Base-by-base conservation (phyloP, 2,888 invertebrate species). In the Meiosimyza decipiens region DNA sequence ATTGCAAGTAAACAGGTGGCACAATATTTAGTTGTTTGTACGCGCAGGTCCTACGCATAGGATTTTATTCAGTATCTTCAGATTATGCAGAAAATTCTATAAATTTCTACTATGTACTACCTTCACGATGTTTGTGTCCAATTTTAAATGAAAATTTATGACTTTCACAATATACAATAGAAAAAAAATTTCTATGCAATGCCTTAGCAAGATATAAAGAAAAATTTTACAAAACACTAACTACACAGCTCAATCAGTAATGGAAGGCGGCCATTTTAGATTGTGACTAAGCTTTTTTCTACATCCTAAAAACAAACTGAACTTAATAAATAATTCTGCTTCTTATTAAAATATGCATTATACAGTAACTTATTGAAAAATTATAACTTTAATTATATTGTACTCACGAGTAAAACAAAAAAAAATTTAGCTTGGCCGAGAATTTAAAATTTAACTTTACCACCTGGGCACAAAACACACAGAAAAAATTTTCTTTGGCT, bases 401-500 rank as follows among this genome's bases (percentile, higher is more conserved):
- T 85, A 85, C 85, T 85, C 83, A 85, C 85, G 83, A 81, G 85
- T 85, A 85, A 85, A 85, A 85, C 86, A 85, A 85, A 85, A 85
- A 84, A 85, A 85, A 81, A 81, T 81, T 79, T 81, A 81, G 84
- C 85, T 84, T 82, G 82, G 83, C 83, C 82, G 79, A 79, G 79
- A 83, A 82, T 76, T 81, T 78, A 72, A 73, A 73, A 77, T 74
- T 72, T 71, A 77, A 76, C 77, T 78, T 78, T 76, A 68, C 60
- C 72, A 73, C 74, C 55, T 73, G 63, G 57, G 52, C 52, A 52
- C 47, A 74, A 66, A 52, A 65, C 62, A 55, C 68, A 74, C 73
- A 74, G 59, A 71, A 70, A 65, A 73, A 76, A 74, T 71, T 76
- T 76, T 71, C 22, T 50, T 13, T 65, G 57, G 64, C 64, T 71